Conservation (phyloP, 2,797 vertebrate genomes). For the Peromyscus nudipes region DNA sequence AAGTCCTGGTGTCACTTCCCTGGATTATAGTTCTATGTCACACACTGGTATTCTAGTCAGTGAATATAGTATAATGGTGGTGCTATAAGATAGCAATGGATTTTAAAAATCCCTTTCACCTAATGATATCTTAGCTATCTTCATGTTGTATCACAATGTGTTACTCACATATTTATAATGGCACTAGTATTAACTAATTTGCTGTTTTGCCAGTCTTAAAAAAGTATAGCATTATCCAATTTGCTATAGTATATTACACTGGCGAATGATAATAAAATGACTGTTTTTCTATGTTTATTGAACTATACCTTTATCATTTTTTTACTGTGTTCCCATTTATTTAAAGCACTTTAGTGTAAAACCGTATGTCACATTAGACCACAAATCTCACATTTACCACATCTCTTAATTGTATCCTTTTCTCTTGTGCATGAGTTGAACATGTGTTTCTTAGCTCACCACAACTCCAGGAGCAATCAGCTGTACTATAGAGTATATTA, state of each 20-base stretch:
- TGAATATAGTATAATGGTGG: background rate
- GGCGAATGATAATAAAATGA: background rate
- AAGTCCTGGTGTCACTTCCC: background rate
- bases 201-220: background rate
- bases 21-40: background rate
- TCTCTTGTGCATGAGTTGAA: background rate
- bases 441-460: background rate
- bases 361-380: background rate
- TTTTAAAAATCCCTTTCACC: background rate
- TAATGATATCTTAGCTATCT: background rate
- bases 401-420: background rate
- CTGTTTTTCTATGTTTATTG: background rate
- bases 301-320: background rate
- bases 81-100: background rate
- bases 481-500: background rate
- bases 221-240: background rate
- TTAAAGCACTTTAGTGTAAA: background rate
- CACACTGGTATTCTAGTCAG: background rate
- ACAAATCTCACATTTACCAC: background rate
- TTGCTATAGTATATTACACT: background rate
- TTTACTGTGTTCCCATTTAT: background rate
- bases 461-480: background rate
- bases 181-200: background rate
- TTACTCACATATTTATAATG: background rate
- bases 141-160: background rate